Evolutionary conservation across 2,113 vertebrate species (phyloP), one percentile per base, ranked within the genome.

Genomic region (Amblyornis subalaris): DNA sequence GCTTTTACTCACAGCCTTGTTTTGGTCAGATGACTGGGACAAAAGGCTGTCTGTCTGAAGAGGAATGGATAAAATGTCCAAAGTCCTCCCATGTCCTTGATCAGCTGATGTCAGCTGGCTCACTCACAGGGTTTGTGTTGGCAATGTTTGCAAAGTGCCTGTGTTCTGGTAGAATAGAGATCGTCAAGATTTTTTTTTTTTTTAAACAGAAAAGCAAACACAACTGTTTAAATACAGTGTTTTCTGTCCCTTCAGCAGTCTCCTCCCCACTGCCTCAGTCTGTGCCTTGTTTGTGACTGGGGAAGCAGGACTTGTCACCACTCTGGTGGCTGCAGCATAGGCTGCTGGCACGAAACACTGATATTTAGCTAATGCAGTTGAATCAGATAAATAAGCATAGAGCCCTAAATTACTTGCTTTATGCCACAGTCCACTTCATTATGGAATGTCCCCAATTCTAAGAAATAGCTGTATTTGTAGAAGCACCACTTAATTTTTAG

Each of bases 31-130:
- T 0, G 4, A 28, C 16, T 31, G 11, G 70, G 55, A 95, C 86
- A 94, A 92, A 85, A 95, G 85, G 21, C 57, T 31, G 29, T 25
- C 84, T 95, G 85, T 95, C 77, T 65, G 40, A 60, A 53, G 35
- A 74, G 74, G 64, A 92, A 81, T 69, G 84, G 90, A 89, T 89
- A 48, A 89, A 95, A 90, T 11, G 50, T 36, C 70, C 51, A 22
- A 85, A 96, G 65, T 58, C 22, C 72, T 36, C 57, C 51, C 23
- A 54, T 50, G 91, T 71, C 61, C 45, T 89, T 29, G 53, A 72
- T 87, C 92, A 95, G 90, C 72, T 89, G 93, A 96, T 86, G 57
- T 91, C 95, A 95, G 93, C 89, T 95, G 94, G 75, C 76, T 55
- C 1, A 2, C 51, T 89, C 0, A 0, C 38, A 51, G 73, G 36